Conservation (phyloP, 2,113 vertebrate genomes). For the Marmota flaviventris region DNA sequence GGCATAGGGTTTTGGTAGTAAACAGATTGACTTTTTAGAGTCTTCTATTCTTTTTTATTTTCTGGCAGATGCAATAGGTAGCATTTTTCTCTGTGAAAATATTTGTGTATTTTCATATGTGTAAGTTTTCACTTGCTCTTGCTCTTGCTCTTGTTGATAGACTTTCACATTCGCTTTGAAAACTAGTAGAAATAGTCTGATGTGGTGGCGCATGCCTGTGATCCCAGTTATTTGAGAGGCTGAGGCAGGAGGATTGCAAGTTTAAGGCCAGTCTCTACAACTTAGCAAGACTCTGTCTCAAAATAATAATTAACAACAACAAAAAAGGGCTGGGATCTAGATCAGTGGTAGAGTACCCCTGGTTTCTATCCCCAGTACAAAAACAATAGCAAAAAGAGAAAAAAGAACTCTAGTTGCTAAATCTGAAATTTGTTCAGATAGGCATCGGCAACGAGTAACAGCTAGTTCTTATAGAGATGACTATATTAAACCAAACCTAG, state of each 20-base stretch:
- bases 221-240: too few species aligned
- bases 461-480: too few species aligned
- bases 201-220: too few species aligned
- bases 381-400: too few species aligned
- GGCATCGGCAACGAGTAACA: not conserved
- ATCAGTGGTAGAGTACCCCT: too few species aligned
- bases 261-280: too few species aligned
- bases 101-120: not conserved
- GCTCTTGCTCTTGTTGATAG: not conserved
- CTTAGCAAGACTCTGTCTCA: too few species aligned
- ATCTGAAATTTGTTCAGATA: not conserved
- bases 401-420: not conserved
- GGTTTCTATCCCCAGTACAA: too few species aligned
- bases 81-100: not conserved
- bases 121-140: not conserved
- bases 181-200: not conserved
- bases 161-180: not conserved
- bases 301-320: too few species aligned
- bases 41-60: slow-evolving; percentile 3
- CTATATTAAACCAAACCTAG: not conserved
- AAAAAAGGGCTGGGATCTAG: too few species aligned
- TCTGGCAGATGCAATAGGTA: not conserved
- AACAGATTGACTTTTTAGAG: not conserved
- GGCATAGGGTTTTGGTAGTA: not conserved
- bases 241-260: too few species aligned